Percentiles rank a stretch among this genome's conserved stretches.
phyloP scores from a whole-genome alignment of 2,113 vertebrate species.

The Verasper variegatus region DNA sequence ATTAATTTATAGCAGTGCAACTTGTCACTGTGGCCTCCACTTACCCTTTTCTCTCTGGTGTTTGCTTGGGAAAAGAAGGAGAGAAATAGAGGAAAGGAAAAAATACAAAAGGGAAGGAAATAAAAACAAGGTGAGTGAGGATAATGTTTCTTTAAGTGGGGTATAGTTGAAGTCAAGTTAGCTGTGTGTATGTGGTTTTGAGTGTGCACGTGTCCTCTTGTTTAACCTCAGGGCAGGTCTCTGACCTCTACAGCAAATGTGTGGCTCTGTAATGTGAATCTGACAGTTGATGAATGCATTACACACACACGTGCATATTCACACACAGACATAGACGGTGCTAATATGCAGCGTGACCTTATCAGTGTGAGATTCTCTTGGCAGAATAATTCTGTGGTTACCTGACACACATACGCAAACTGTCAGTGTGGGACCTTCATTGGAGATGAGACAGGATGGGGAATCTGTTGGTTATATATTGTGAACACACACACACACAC shows the following conservation, averaged over 20 bases:
- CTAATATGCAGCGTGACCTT: slow-evolving; percentile 66
- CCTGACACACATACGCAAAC: slow-evolving; percentile 24
- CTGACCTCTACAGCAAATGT: slow-evolving; percentile 50
- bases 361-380: slow-evolving; percentile 54
- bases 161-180: neutral
- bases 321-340: neutral
- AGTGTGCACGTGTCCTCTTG: slow-evolving; percentile 23
- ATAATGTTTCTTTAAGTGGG: slow-evolving; percentile 1
- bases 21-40: slow-evolving; percentile 16
- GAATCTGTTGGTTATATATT: slow-evolving; percentile 17
- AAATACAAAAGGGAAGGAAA: neutral
- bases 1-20: slow-evolving; percentile 1
- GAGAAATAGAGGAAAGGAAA: neutral
- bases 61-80: neutral
- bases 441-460: slow-evolving; percentile 32
- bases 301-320: neutral
- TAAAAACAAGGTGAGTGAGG: neutral
- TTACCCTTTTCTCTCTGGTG: slow-evolving; percentile 1
- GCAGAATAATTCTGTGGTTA: slow-evolving; percentile 49
- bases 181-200: slow-evolving; percentile 1
- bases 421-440: slow-evolving; percentile 52
- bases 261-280: slow-evolving; percentile 1
- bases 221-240: slow-evolving; percentile 31
- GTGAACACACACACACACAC: slow-evolving; percentile 4
- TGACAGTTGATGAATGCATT: slow-evolving; percentile 1